Evolutionary conservation across 2,888 invertebrate genomes (phyloP), one percentile per base, ranked within the genome.

Genomic region (Ectemnius lituratus): DNA sequence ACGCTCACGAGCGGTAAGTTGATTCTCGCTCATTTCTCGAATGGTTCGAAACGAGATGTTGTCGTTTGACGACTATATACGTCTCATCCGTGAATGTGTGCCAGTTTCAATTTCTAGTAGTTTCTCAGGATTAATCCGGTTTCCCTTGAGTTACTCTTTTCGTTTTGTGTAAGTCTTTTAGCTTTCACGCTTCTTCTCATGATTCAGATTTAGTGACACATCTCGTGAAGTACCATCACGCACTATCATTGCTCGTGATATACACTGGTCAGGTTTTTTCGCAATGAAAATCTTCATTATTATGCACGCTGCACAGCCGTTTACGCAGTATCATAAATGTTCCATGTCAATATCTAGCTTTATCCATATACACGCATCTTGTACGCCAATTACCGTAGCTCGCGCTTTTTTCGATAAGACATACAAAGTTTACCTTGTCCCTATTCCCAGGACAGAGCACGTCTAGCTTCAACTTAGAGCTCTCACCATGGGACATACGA

Each of bases 1-100:
- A 97, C 96, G 62, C 91, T 94, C 76, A 94, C 94, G 75, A 94
- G 94, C 86, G 95, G 95, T 95, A 89, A 91, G 92, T 91, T 74
- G 11, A 18, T 56, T 66, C 61, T 67, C 60, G 57, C 60, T 60
- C 52, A 52, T 16, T 14, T 52, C 14, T 16, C 52, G 13, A 75
- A 73, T 78, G 80, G 76, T 78, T 73, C 76, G 76, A 73, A 80
- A 66, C 84, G 79, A 84, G 84, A 84, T 83, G 84, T 62, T 70
- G 81, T 78, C 78, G 28, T 66, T 23, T 23, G 45, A 64, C 57
- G 45, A 47, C 37, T 11, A n/a, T 5, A 28, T 13, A 52, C 52
- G 61, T 37, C 18, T 45, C 14, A n/a, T 52, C 45, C 64, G 58
- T 65, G 56, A 68, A 59, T 68, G 65, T 52, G 59, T 49, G 45